phyloP scores from a whole-genome alignment of 1,140 invertebrate genomes.

The Bombus haemorrhoidalis region DNA sequence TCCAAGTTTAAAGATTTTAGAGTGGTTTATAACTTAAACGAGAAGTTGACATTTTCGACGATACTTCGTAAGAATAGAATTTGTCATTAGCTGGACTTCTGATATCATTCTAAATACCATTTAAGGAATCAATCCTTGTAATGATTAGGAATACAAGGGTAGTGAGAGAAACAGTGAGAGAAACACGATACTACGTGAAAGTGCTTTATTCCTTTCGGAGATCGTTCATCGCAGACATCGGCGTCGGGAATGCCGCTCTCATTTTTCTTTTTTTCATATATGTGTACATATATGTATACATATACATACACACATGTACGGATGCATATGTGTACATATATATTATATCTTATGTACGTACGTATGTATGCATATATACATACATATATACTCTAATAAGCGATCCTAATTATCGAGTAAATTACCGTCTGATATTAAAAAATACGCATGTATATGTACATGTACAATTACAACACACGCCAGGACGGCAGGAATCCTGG shows the following conservation, averaged over 20 bases:
- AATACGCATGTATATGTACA: constrained; percentile 73
- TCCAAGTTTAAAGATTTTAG: too few relatives aligned
- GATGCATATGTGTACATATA: constrained; percentile 31
- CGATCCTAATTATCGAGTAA: constrained; percentile 71
- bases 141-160: background rate
- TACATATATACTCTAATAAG: constrained; percentile 70
- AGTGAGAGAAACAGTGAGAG: constrained; percentile 30
- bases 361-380: constrained; percentile 55
- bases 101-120: too few relatives aligned
- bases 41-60: too few relatives aligned
- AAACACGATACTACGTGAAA: constrained; percentile 69
- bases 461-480: constrained; percentile 72
- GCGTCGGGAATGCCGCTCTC: constrained; percentile 69
- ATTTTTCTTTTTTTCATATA: constrained; percentile 60
- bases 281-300: constrained; percentile 61
- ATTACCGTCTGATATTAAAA: constrained; percentile 72
- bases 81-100: too few relatives aligned
- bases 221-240: constrained; percentile 70
- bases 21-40: too few relatives aligned
- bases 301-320: constrained; percentile 39
- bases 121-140: background rate
- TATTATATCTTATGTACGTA: constrained; percentile 47
- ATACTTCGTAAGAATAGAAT: too few relatives aligned
- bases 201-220: constrained; percentile 72
- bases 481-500: constrained; percentile 72